Base-by-base conservation (phyloP, 1,140 invertebrate species). In the Calliphora vicina region DNA sequence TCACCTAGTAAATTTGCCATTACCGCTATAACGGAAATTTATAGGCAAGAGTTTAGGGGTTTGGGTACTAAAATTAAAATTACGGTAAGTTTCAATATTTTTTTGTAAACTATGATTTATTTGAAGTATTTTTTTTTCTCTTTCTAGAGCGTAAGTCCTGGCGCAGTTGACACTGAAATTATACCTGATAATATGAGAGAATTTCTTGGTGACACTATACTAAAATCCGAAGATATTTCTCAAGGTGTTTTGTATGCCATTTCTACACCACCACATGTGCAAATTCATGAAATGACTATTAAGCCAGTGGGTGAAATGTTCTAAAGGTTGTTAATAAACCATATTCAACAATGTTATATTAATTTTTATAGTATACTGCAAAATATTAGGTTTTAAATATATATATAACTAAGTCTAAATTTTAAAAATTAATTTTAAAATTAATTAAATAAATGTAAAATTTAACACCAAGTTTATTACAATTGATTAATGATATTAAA, bases 1-100 rank as follows among this genome's bases (percentile, higher is more conserved):
- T 86, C 92, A 0, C 92, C 93, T 10, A 93, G 93, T 80, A 96
- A 96, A 90, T 93, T 93, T 89, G 95, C 94, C 0, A 87, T 96
- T 1, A 94, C 92, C 0, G 94, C 93, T 0, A 91, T 96, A 71
- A 92, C 93, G 0, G 92, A 94, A 82, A 92, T 93, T 0, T 87
- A 95, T 4, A 86, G 93, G 26, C 92, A 92, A 42, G 96, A 97
- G 87, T 89, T 97, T 35, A 91, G 91, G 0, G 86, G 90, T 0
- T 86, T 91, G 12, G 92, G 93, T 12, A 91, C 91, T 1, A 92
- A 91, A 82, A 95, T 96, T 81, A 94, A 94, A 90, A 92, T 95
- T 2, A 94, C 94, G 84, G 94, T 95, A 88, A 92, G 91, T 89
- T 43, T 43, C 8, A 15, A 78, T 10, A n/a, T 42, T 85, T 88